These are phyloP conservation scores for Rhineura floridana DNA, from an alignment of 2,113 vertebrate species.

Conservation along the genomic window DNA sequence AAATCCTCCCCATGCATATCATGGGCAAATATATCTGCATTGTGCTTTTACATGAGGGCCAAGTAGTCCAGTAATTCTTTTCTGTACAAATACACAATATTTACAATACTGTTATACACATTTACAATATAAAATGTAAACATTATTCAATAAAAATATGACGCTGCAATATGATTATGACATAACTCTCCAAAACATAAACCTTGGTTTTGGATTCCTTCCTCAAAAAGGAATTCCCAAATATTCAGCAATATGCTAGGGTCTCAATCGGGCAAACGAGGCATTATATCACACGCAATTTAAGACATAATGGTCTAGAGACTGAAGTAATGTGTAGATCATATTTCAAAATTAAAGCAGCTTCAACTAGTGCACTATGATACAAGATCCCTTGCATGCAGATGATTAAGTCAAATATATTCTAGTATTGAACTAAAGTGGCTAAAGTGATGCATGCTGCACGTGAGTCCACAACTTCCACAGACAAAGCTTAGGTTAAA, in stretches of 20 bases:
- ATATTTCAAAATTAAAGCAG: not conserved
- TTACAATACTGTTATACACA: conserved; percentile 17
- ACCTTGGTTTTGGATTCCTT: not conserved
- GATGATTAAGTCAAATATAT: not conserved
- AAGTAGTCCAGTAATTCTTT: conserved; percentile 13
- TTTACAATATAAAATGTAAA: conserved; percentile 3
- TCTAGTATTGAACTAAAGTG: not conserved
- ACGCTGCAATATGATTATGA: not conserved
- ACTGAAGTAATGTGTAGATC: not conserved
- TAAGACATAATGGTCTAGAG: not conserved
- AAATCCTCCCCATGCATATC: not conserved
- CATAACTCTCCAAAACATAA: not conserved
- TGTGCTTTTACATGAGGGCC: conserved; percentile 17
- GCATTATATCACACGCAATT: conserved; percentile 14
- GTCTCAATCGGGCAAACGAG: conserved; percentile 1
- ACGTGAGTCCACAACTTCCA: not conserved
- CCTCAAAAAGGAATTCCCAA: not conserved
- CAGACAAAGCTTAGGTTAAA: not conserved
- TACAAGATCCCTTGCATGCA: conserved; percentile 10
- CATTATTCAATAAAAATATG: conserved; percentile 30
- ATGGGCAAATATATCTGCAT: conserved; percentile 10
- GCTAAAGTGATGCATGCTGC: not conserved
- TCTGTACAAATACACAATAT: conserved; percentile 45
- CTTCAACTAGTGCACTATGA: not conserved
- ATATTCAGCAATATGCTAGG: not conserved